Percentiles rank a stretch among this genome's conserved stretches.
Evolutionary conservation across 2,888 invertebrate species (phyloP).

Genomic region (Lymantria monacha): DNA sequence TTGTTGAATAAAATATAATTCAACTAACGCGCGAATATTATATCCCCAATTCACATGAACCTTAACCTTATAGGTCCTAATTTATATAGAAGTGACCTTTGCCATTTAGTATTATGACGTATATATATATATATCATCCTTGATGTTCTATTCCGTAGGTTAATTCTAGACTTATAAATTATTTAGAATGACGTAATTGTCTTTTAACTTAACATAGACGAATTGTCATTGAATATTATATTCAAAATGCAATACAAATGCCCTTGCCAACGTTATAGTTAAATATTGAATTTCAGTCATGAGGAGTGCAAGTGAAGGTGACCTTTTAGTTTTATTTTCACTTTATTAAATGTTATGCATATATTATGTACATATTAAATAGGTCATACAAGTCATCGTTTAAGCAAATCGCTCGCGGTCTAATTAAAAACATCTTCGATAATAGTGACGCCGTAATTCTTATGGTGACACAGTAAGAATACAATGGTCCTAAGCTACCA

Average conservation of each 20-base stretch:
- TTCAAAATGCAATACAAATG: not conserved
- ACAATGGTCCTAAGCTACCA: too few relatives aligned
- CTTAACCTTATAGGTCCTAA: constrained; percentile 1
- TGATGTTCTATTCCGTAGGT: not conserved
- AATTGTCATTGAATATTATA: not conserved
- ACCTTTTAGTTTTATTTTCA: constrained; percentile 6
- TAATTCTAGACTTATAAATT: not conserved
- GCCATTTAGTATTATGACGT: constrained; percentile 1
- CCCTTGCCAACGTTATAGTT: constrained; percentile 7
- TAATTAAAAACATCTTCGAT: too few relatives aligned
- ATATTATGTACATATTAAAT: too few relatives aligned
- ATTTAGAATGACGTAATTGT: not conserved
- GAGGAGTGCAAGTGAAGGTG: constrained; percentile 9
- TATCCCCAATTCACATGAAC: not conserved
- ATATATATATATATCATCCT: not conserved
- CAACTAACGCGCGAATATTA: not conserved
- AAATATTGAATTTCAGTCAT: constrained; percentile 1
- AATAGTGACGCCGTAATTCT: too few relatives aligned
- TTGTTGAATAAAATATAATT: too few relatives aligned
- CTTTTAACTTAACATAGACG: not conserved
- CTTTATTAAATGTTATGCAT: too few relatives aligned
- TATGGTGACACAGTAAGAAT: too few relatives aligned
- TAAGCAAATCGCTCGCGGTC: too few relatives aligned
- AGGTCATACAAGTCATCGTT: too few relatives aligned
- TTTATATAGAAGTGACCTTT: constrained; percentile 2